Evolutionary conservation across 2,113 vertebrate genomes (phyloP).

Genomic region (Microcebus ravelobensis): DNA sequence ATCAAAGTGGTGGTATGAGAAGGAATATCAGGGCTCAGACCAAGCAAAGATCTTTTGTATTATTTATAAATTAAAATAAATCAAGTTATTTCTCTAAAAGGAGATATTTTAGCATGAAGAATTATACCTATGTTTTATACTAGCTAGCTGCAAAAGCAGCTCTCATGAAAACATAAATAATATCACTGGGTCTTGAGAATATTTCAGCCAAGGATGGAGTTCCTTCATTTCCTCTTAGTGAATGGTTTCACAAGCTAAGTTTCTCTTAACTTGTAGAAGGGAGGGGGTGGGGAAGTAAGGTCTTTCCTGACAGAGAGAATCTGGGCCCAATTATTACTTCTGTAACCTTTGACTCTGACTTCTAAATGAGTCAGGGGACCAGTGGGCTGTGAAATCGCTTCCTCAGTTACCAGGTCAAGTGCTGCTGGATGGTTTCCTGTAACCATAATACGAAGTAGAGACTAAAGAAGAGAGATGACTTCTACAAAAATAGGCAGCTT

Average conservation of each 20-base stretch:
- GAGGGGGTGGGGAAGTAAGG: not conserved
- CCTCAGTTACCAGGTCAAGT: constrained; percentile 67
- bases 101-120: constrained; percentile 28
- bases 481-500: not conserved
- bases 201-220: constrained; percentile 11
- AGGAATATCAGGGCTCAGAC: not conserved
- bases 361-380: constrained; percentile 59
- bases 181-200: not conserved
- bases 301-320: constrained; percentile 51
- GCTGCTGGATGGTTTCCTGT: constrained; percentile 52
- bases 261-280: constrained; percentile 4
- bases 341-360: constrained; percentile 68
- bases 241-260: not conserved
- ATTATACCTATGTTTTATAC: constrained; percentile 18
- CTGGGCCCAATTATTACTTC: constrained; percentile 65
- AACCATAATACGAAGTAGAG: constrained; percentile 29
- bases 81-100: constrained; percentile 48
- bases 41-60: constrained; percentile 25
- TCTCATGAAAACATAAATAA: constrained; percentile 34
- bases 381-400: constrained; percentile 72
- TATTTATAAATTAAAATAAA: constrained; percentile 54
- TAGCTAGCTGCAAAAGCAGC: constrained; percentile 28
- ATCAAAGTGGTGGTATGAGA: not conserved
- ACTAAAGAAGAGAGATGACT: not conserved
- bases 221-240: constrained; percentile 37